Conservation (phyloP, 1,140 invertebrate genomes). For the Hyles vespertilio region DNA sequence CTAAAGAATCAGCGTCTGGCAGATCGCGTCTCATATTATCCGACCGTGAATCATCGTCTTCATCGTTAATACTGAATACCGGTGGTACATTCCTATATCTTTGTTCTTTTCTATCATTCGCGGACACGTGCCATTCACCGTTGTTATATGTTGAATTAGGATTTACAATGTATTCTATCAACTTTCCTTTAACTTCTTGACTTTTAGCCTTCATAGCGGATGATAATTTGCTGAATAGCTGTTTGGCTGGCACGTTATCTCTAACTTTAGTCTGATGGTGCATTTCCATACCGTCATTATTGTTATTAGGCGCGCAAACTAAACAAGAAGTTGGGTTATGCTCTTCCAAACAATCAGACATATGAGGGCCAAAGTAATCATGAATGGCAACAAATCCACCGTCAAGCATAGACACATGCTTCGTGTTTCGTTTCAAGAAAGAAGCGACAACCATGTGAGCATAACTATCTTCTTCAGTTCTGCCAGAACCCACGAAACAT, state of each 20-base stretch:
- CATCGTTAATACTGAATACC: constrained; percentile 97
- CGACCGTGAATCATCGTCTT: constrained; percentile 82
- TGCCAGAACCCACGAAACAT: constrained; percentile 97
- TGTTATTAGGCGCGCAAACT: constrained; percentile 82
- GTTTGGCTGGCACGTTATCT: constrained; percentile 74
- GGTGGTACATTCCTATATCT: constrained; percentile 92
- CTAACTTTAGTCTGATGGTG: constrained; percentile 38
- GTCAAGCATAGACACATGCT: constrained; percentile 93
- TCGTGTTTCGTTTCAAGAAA: constrained; percentile 95
- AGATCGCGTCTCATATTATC: constrained; percentile 39
- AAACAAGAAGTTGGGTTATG: constrained; percentile 87
- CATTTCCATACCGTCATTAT: constrained; percentile 56
- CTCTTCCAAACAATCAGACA: constrained; percentile 87
- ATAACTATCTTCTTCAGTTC: constrained; percentile 96
- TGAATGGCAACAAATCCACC: constrained; percentile 95
- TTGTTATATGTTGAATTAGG: constrained; percentile 79
- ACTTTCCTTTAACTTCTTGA: constrained; percentile 93
- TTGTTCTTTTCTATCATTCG: constrained; percentile 88
- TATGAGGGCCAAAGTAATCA: constrained; percentile 87
- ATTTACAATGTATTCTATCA: constrained; percentile 96
- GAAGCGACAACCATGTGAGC: constrained; percentile 99
- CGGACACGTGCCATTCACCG: constrained; percentile 86
- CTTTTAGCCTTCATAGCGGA: constrained; percentile 92
- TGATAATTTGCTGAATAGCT: constrained; percentile 87
- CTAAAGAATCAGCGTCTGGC: constrained; percentile 47